phyloP scores from a whole-genome alignment of 2,888 invertebrate species.

The Amiota mariae region DNA sequence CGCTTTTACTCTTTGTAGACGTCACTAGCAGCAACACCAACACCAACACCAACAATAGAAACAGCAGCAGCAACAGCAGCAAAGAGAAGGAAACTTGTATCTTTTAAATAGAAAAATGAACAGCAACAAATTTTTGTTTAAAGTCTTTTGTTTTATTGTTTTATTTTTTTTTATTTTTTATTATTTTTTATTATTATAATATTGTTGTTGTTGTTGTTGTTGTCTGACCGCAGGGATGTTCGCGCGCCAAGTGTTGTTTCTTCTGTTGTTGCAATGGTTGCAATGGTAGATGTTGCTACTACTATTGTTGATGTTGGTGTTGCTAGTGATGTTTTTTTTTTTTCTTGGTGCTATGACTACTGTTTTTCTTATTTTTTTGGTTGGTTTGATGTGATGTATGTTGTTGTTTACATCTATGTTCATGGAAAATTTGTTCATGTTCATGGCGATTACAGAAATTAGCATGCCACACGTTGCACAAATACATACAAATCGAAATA shows the following conservation, averaged over 20 bases:
- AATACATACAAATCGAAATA: no score
- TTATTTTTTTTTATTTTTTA: not conserved
- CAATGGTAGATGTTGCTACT: not conserved
- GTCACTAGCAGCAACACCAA: constrained; percentile 23
- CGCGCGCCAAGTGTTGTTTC: constrained; percentile 18
- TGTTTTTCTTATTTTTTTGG: constrained; percentile 13
- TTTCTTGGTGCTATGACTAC: constrained; percentile 18
- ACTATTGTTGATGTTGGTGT: not conserved
- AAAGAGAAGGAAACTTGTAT: constrained; percentile 2
- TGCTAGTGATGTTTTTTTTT: not conserved
- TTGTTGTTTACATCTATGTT: constrained; percentile 15
- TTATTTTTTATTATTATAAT: not conserved
- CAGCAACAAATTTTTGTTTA: not conserved
- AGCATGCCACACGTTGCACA: constrained; percentile 21
- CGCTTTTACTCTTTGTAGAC: constrained; percentile 48
- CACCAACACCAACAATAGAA: constrained; percentile 33
- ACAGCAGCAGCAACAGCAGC: constrained; percentile 35
- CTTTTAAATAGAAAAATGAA: no score
- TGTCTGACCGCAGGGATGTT: constrained; percentile 23
- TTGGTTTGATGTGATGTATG: not conserved
- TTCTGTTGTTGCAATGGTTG: constrained; percentile 1
- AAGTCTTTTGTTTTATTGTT: constrained; percentile 13
- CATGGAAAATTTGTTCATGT: constrained; percentile 24
- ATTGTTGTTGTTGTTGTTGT: constrained; percentile 3
- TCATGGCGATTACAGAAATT: constrained; percentile 25